These are phyloP conservation scores for Bungarus multicinctus DNA, from an alignment of 2,113 vertebrate species.

Conservation along the genomic window DNA sequence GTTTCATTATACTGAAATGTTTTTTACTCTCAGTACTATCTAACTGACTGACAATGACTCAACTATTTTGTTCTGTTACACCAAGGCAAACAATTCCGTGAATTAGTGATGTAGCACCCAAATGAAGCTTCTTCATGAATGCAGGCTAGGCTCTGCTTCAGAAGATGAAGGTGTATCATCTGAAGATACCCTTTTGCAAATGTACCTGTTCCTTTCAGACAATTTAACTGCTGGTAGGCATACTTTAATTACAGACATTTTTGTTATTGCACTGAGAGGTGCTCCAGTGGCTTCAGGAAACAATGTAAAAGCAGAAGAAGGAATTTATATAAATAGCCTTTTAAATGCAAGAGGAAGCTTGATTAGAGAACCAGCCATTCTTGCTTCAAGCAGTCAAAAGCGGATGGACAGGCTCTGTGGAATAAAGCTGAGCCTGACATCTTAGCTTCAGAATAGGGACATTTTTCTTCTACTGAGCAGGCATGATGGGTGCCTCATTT, in stretches of 20 bases:
- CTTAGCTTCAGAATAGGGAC: conserved; percentile 39
- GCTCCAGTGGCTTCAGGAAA: conserved; percentile 46
- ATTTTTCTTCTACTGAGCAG: conserved; percentile 45
- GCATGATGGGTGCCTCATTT: conserved; percentile 2
- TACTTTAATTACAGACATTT: conserved; percentile 46
- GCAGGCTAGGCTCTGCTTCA: not conserved
- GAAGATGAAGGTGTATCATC: not conserved
- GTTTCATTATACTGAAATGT: not conserved
- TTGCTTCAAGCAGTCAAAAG: not conserved
- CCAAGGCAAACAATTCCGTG: not conserved
- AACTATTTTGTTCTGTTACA: not conserved
- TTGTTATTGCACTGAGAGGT: conserved; percentile 41
- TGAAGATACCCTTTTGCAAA: not conserved
- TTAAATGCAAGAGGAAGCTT: conserved; percentile 20
- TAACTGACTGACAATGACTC: not conserved
- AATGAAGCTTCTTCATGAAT: not conserved
- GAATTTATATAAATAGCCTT: conserved; percentile 52
- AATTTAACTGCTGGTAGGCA: conserved; percentile 46
- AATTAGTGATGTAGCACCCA: not conserved
- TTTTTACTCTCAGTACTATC: not conserved
- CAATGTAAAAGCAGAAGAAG: not conserved
- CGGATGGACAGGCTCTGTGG: conserved; percentile 37
- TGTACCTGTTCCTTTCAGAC: conserved; percentile 48
- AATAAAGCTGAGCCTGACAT: conserved; percentile 28
- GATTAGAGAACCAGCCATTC: not conserved